Percentiles rank a stretch among this genome's conserved stretches.
These are phyloP conservation scores for Ailuropoda melanoleuca DNA, from an alignment of 2,113 vertebrate genomes.

Conservation along the genomic window DNA sequence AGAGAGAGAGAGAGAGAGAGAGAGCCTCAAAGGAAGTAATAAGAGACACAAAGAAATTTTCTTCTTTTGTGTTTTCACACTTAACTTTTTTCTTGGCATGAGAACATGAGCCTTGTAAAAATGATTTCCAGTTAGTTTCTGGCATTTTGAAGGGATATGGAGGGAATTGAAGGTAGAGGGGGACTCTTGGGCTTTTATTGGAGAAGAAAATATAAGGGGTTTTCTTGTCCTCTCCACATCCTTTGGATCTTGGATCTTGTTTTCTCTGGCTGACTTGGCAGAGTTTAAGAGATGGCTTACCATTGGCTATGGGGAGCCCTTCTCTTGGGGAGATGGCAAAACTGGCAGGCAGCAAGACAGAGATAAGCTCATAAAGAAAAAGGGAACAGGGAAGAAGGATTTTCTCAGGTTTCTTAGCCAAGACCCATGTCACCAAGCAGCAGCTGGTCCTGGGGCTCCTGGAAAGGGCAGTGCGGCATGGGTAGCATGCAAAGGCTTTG, in stretches of 20 bases:
- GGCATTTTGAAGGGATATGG: not conserved
- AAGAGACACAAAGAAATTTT: not conserved
- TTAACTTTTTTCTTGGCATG: not conserved
- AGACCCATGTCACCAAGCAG: not conserved
- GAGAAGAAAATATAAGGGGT: not conserved
- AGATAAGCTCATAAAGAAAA: not conserved
- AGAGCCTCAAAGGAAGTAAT: not conserved
- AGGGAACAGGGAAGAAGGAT: accelerated
- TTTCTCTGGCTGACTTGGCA: slow-evolving; percentile 48
- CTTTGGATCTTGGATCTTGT: not conserved
- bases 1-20: not conserved
- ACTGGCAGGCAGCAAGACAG: slow-evolving; percentile 25
- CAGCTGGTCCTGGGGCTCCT: not conserved
- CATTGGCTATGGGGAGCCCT: not conserved
- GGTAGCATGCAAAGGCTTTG: not conserved
- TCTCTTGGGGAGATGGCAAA: slow-evolving; percentile 41
- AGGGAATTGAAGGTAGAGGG: not conserved
- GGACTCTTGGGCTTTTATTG: not conserved
- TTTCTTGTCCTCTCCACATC: not conserved
- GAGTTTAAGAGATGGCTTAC: slow-evolving; percentile 19
- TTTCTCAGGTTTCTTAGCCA: not conserved
- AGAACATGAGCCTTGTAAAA: not conserved
- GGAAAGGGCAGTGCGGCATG: not conserved
- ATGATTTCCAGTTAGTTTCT: not conserved
- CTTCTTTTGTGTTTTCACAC: slow-evolving; percentile 1